Conservation (phyloP, 2,113 vertebrate genomes). For the Cavia aperea region DNA sequence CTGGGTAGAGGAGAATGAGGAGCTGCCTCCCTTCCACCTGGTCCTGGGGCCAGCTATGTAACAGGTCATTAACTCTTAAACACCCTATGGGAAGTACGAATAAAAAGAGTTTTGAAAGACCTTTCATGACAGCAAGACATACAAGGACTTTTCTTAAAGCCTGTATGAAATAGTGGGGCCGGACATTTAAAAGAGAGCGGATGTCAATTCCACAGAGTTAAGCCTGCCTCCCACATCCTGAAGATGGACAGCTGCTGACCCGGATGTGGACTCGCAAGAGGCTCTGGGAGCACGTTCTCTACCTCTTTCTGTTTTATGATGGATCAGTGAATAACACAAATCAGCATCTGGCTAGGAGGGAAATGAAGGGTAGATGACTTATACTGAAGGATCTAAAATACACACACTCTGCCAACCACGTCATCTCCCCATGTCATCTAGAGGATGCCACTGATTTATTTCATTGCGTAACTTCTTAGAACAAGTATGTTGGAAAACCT, state of each 20-base stretch:
- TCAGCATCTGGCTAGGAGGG: conserved; percentile 4
- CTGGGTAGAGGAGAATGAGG: not conserved
- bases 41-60: conserved; percentile 28
- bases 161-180: conserved; percentile 41
- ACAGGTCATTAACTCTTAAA: conserved; percentile 43
- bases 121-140: conserved; percentile 68
- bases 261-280: not conserved
- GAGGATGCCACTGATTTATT: not conserved
- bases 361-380: not conserved
- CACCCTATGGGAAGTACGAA: conserved; percentile 61
- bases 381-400: not conserved
- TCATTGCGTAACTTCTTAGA: conserved; percentile 41
- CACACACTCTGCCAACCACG: not conserved
- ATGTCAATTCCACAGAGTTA: not conserved
- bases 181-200: not conserved
- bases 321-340: not conserved
- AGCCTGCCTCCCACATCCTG: not conserved
- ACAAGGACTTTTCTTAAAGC: conserved; percentile 28
- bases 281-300: conserved; percentile 24
- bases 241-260: not conserved
- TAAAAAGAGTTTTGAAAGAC: conserved; percentile 68
- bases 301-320: conserved; percentile 10
- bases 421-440: not conserved
- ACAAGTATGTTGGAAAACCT: conserved; percentile 34
- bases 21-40: conserved; percentile 29